Percentiles rank a stretch among this genome's conserved stretches.
Conservation (phyloP, 2,797 vertebrate species). For the Danio kyathit region DNA sequence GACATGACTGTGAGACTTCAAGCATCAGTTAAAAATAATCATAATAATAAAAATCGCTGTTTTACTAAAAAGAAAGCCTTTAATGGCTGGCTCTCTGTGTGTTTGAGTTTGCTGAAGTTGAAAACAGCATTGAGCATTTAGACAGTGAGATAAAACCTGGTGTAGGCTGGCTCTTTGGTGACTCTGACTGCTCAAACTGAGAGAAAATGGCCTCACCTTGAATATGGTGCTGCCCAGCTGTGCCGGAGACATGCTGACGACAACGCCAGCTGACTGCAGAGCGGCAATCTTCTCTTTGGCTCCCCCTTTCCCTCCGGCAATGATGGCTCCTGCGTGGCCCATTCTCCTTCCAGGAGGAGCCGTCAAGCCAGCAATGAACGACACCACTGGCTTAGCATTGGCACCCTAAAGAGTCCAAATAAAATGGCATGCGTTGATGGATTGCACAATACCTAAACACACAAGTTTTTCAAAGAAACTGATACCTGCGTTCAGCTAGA, state of each 20-base stretch:
- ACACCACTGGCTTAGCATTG: slow-evolving; percentile 94
- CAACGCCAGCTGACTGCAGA: slow-evolving; percentile 93
- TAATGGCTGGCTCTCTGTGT: slow-evolving; percentile 29
- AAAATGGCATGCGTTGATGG: background rate
- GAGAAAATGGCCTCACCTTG: slow-evolving; percentile 84
- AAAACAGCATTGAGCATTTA: slow-evolving; percentile 19
- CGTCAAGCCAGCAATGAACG: slow-evolving; percentile 96
- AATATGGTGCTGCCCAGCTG: slow-evolving; percentile 96
- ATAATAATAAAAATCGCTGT: background rate
- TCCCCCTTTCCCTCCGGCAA: slow-evolving; percentile 96
- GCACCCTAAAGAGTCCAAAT: slow-evolving; percentile 80
- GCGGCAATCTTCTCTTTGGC: slow-evolving; percentile 98
- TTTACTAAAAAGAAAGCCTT: background rate
- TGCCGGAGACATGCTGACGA: slow-evolving; percentile 97
- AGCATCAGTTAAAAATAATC: background rate
- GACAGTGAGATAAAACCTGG: background rate
- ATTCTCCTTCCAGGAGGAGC: slow-evolving; percentile 95
- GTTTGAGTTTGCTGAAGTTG: slow-evolving; percentile 17
- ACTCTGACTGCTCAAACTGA: slow-evolving; percentile 19
- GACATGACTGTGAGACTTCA: background rate
- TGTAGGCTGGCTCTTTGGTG: slow-evolving; percentile 10
- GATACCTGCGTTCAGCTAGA: background rate
- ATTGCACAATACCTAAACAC: background rate
- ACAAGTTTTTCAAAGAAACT: background rate
- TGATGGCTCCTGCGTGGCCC: slow-evolving; percentile 98